Conservation (phyloP, 1,140 invertebrate species). For the Trichoplusia ni region DNA sequence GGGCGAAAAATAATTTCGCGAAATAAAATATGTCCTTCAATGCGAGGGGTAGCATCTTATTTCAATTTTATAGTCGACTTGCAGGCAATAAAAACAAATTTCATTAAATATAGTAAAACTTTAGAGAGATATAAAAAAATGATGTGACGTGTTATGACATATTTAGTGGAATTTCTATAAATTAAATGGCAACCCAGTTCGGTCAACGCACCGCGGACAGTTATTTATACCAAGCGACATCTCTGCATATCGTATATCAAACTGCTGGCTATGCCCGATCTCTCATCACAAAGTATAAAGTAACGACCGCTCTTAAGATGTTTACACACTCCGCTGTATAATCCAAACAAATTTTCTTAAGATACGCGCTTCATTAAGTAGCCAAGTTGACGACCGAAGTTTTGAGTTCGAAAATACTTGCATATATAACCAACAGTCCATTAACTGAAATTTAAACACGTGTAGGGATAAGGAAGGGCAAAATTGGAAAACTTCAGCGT, state of each 20-base stretch:
- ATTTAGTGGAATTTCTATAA: conserved; percentile 17
- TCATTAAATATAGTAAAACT: neutral
- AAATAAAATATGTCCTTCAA: conserved; percentile 8
- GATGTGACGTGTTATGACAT: neutral
- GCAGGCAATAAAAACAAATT: too few relatives aligned
- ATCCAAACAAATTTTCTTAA: neutral
- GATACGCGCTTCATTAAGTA: neutral
- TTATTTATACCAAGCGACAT: conserved; percentile 47
- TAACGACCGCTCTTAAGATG: conserved; percentile 35
- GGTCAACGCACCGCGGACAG: conserved; percentile 41
- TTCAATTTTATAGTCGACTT: too few relatives aligned
- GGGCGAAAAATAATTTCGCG: neutral
- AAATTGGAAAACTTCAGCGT: neutral
- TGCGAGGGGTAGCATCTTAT: too few relatives aligned
- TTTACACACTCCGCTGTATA: conserved; percentile 30
- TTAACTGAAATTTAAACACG: neutral
- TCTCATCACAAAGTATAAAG: conserved; percentile 42
- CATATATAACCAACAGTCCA: neutral
- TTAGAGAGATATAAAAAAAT: neutral
- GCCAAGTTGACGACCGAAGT: neutral
- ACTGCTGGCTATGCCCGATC: conserved; percentile 41
- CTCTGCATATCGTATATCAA: conserved; percentile 47
- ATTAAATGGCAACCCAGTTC: conserved; percentile 21
- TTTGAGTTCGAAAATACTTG: neutral
- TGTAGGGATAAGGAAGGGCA: neutral